A percentile compares a stretch with the other conserved stretches of the same genome.
Conservation (phyloP, 2,888 invertebrate genomes). For the Thera obeliscata region DNA sequence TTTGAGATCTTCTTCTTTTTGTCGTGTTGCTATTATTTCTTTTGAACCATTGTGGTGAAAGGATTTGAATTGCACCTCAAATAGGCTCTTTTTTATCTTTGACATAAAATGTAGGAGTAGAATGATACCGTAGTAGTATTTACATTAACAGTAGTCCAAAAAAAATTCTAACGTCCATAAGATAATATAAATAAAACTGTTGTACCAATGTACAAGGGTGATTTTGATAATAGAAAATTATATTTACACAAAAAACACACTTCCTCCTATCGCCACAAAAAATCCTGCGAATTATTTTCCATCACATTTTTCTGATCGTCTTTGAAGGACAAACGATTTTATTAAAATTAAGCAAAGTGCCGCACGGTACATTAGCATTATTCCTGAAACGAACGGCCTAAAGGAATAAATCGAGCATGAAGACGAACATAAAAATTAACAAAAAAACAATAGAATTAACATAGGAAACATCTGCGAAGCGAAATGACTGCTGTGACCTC, state of each 20-base stretch:
- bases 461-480: constrained; percentile 82
- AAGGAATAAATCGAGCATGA: constrained; percentile 80
- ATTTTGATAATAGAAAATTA: too few relatives aligned
- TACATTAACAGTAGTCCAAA: too few relatives aligned
- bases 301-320: constrained; percentile 40
- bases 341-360: constrained; percentile 56
- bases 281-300: constrained; percentile 19
- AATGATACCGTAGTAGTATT: too few relatives aligned
- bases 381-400: constrained; percentile 73
- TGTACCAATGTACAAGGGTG: too few relatives aligned
- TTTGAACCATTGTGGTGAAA: too few relatives aligned
- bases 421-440: constrained; percentile 81
- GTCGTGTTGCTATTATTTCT: too few relatives aligned
- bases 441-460: constrained; percentile 84
- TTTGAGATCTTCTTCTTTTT: too few relatives aligned
- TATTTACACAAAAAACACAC: not conserved
- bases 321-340: constrained; percentile 40
- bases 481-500: constrained; percentile 59
- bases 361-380: constrained; percentile 71
- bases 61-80: too few relatives aligned
- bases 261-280: constrained; percentile 5
- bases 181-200: too few relatives aligned
- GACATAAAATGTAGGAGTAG: too few relatives aligned
- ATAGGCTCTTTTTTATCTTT: too few relatives aligned
- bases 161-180: too few relatives aligned